phyloP scores from a whole-genome alignment of 2,797 vertebrate species.

The Leptoclinus maculatus region DNA sequence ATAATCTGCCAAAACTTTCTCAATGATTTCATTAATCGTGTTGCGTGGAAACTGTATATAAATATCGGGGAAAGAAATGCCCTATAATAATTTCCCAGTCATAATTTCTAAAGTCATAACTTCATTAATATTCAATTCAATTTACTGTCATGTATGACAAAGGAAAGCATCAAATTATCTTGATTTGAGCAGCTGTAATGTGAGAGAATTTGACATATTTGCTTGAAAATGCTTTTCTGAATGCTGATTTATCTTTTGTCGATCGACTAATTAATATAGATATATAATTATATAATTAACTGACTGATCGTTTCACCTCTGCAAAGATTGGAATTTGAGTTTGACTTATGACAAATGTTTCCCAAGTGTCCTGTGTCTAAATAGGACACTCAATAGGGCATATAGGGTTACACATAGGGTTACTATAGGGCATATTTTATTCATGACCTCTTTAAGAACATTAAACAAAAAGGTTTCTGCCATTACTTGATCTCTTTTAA shows the following conservation, averaged over 20 bases:
- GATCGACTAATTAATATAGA: too few species aligned
- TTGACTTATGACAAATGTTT: too few species aligned
- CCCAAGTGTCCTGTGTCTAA: background rate
- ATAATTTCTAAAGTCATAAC: too few species aligned
- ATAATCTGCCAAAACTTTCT: background rate
- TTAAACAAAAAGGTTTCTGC: background rate
- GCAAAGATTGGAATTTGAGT: too few species aligned
- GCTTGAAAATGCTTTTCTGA: background rate
- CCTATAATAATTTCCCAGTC: too few species aligned
- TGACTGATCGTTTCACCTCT: too few species aligned
- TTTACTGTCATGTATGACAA: background rate
- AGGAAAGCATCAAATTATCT: background rate
- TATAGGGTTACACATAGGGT: too few species aligned
- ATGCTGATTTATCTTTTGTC: background rate
- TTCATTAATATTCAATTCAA: background rate
- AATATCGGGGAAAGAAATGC: too few species aligned
- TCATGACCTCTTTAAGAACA: background rate
- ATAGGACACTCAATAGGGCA: background rate
- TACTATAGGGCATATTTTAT: background rate
- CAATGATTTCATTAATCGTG: background rate
- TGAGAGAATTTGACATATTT: background rate
- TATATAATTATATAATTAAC: too few species aligned
- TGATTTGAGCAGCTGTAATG: background rate
- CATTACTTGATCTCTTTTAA: too few species aligned
- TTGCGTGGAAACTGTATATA: background rate